Percentiles rank a stretch among this genome's conserved stretches.
These are phyloP conservation scores for Pimpla rufipes DNA, from an alignment of 2,888 invertebrate species.

Conservation along the genomic window DNA sequence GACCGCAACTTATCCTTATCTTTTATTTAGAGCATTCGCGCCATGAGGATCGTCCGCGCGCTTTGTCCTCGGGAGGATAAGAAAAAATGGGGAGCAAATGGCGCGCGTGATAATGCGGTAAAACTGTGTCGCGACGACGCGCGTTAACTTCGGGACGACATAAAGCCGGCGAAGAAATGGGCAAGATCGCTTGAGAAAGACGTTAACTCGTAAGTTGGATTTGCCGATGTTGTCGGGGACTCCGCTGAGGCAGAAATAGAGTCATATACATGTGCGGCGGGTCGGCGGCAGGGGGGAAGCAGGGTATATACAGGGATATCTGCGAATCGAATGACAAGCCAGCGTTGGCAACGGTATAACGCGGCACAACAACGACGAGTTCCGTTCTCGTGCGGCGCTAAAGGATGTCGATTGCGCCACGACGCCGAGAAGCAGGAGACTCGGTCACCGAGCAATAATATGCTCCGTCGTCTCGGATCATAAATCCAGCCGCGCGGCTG, in stretches of 20 bases:
- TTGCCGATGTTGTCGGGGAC: conserved; percentile 32
- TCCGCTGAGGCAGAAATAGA: conserved; percentile 19
- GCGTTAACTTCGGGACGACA: conserved; percentile 48
- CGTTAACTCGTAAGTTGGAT: conserved; percentile 28
- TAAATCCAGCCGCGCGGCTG: conserved; percentile 60
- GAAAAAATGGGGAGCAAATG: background rate
- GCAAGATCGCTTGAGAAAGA: conserved; percentile 51
- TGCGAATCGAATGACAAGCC: conserved; percentile 72
- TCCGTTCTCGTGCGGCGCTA: conserved; percentile 73
- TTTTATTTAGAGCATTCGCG: too few species aligned
- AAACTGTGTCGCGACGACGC: conserved; percentile 40
- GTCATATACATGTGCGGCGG: background rate
- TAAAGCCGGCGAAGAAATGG: conserved; percentile 47
- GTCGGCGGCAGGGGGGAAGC: too few species aligned
- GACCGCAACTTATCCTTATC: too few species aligned
- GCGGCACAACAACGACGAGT: conserved; percentile 70
- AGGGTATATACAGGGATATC: conserved; percentile 52
- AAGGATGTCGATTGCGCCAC: conserved; percentile 80
- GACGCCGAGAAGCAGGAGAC: conserved; percentile 64
- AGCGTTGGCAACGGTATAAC: conserved; percentile 74
- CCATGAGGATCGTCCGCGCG: too few species aligned
- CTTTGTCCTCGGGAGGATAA: background rate
- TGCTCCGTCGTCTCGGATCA: conserved; percentile 59
- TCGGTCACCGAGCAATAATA: conserved; percentile 70
- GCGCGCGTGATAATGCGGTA: conserved; percentile 4